These are phyloP conservation scores for Peucedramus taeniatus DNA, from an alignment of 2,113 vertebrate genomes.

Conservation along the genomic window DNA sequence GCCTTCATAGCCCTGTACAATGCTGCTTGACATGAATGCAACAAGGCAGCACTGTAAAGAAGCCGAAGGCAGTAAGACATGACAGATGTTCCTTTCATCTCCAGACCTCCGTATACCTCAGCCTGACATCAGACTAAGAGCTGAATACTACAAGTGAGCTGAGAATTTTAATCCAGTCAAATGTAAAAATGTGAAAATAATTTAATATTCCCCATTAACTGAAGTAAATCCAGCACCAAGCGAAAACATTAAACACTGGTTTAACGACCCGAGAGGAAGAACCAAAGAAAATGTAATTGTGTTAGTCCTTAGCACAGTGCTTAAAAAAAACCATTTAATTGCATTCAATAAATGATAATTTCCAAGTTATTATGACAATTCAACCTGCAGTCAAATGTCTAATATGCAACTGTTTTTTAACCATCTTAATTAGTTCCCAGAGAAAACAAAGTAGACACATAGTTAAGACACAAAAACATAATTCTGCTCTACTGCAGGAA, in stretches of 20 bases:
- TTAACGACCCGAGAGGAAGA: not conserved
- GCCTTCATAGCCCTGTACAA: constrained; percentile 95
- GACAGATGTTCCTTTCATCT: constrained; percentile 10
- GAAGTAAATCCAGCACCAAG: not conserved
- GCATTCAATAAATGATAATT: not conserved
- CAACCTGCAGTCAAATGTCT: not conserved
- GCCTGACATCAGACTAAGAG: not conserved
- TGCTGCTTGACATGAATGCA: constrained; percentile 92
- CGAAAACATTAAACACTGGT: not conserved
- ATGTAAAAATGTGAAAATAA: not conserved
- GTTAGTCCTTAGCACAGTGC: not conserved
- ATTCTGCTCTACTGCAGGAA: not conserved
- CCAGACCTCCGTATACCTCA: not conserved
- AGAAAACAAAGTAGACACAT: not conserved
- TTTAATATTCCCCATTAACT: not conserved
- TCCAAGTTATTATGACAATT: not conserved
- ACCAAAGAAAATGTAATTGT: not conserved
- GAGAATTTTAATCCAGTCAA: not conserved
- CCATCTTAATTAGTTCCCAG: not conserved
- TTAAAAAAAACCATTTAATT: not conserved
- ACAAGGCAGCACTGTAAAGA: constrained; percentile 99
- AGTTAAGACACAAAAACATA: not conserved
- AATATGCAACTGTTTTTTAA: not conserved
- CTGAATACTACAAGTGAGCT: not conserved
- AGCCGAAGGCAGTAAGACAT: constrained; percentile 82